Conservation (phyloP, 2,888 invertebrate species). For the Meta bourneti region DNA sequence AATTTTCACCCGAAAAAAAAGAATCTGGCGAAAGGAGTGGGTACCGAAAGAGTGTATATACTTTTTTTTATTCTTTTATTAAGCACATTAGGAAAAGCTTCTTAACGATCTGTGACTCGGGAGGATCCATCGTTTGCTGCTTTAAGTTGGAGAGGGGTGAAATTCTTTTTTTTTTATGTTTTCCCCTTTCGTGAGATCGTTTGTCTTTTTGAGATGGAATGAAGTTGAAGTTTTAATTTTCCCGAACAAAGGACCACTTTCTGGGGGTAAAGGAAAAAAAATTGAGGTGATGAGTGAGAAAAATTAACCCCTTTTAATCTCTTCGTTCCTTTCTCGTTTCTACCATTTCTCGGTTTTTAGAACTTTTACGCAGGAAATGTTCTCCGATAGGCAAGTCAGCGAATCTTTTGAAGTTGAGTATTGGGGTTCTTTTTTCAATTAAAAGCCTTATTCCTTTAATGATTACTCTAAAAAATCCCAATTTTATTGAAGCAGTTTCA, state of each 20-base stretch:
- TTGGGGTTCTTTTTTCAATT: not conserved
- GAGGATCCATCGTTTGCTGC: slow-evolving; percentile 33
- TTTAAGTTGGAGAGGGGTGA: slow-evolving; percentile 2
- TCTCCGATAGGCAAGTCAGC: not conserved
- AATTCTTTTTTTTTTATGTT: slow-evolving; percentile 18
- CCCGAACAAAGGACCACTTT: slow-evolving; percentile 37
- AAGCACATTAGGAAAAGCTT: slow-evolving; percentile 52
- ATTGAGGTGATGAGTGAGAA: slow-evolving; percentile 43
- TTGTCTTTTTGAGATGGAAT: slow-evolving; percentile 45
- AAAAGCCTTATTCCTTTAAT: not conserved
- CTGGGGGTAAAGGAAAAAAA: slow-evolving; percentile 13
- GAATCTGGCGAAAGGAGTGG: not conserved
- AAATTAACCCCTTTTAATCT: slow-evolving; percentile 50
- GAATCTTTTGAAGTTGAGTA: not conserved
- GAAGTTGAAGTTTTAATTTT: slow-evolving; percentile 53
- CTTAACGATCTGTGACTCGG: slow-evolving; percentile 47
- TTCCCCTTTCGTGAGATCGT: slow-evolving; percentile 14
- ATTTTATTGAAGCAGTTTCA: not conserved
- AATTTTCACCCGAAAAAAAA: slow-evolving; percentile 10
- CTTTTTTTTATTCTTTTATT: slow-evolving; percentile 47
- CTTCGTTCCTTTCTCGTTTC: not conserved
- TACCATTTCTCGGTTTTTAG: not conserved
- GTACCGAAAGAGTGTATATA: not conserved
- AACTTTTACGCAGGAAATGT: not conserved
- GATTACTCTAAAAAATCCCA: not conserved